Percentiles rank a stretch among this genome's conserved stretches.
These are phyloP conservation scores for Spondyliosoma cantharus DNA, from an alignment of 2,797 vertebrate genomes.

Conservation along the genomic window DNA sequence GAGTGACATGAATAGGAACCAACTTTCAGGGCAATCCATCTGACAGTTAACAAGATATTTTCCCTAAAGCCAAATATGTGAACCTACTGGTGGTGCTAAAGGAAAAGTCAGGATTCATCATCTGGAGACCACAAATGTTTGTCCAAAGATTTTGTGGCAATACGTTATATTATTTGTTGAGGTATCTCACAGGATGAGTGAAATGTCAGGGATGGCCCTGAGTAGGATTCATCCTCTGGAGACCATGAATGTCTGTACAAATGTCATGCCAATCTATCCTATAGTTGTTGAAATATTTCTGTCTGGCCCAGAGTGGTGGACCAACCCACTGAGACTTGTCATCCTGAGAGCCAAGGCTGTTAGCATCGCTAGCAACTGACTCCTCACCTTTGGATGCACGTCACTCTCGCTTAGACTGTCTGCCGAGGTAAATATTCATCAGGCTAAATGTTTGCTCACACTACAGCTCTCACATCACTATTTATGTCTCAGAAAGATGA, in stretches of 20 bases:
- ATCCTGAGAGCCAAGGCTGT: neutral
- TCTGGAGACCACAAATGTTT: neutral
- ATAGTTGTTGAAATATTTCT: neutral
- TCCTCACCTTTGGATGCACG: neutral
- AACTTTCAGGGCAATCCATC: neutral
- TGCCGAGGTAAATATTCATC: slow-evolving; percentile 27
- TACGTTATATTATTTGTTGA: neutral
- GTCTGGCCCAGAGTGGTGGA: neutral
- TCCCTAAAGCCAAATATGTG: neutral
- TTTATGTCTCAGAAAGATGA: slow-evolving; percentile 38
- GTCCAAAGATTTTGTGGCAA: neutral
- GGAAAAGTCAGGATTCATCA: neutral
- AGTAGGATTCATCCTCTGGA: neutral
- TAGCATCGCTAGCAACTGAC: neutral
- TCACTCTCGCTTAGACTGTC: neutral
- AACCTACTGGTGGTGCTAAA: neutral
- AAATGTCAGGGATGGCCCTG: neutral
- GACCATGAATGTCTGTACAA: neutral
- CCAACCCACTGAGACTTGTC: neutral
- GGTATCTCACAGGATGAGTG: neutral
- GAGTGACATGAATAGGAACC: neutral
- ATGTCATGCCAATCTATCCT: neutral
- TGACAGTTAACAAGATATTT: neutral
- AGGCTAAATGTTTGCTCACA: slow-evolving; percentile 17
- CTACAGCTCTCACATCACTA: slow-evolving; percentile 2